phyloP scores from a whole-genome alignment of 2,888 invertebrate species.

The Rambutsinella grinnellia region DNA sequence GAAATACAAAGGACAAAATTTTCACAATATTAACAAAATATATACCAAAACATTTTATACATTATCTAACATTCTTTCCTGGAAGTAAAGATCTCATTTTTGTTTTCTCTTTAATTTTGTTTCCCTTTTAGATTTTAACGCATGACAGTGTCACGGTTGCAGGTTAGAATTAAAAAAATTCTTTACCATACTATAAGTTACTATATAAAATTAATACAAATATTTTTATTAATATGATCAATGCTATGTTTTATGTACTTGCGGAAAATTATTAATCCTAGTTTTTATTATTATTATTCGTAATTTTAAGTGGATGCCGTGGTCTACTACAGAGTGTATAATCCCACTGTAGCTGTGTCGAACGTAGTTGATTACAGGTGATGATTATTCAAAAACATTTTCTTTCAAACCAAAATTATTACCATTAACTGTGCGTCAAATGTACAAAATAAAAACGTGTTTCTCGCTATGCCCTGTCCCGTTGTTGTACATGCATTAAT shows the following conservation, averaged over 20 bases:
- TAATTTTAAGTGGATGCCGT: slow-evolving; percentile 82
- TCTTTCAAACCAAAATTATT: slow-evolving; percentile 6
- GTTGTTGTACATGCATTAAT: no score
- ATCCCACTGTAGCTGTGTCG: slow-evolving; percentile 67
- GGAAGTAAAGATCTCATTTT: slow-evolving; percentile 13
- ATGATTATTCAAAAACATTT: slow-evolving; percentile 24
- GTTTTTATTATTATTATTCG: slow-evolving; percentile 24
- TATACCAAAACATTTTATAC: no score
- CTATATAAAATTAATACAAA: no score
- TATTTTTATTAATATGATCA: no score
- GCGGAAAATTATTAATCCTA: not conserved
- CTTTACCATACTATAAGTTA: no score
- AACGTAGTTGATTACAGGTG: slow-evolving; percentile 64
- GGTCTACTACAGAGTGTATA: slow-evolving; percentile 86
- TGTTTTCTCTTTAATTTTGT: slow-evolving; percentile 28
- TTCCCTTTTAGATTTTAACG: slow-evolving; percentile 48
- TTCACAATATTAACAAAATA: no score
- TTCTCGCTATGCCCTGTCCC: not conserved
- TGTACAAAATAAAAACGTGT: not conserved
- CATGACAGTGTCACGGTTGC: slow-evolving; percentile 46
- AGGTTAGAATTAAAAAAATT: slow-evolving; percentile 28
- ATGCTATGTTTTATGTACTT: slow-evolving; percentile 9
- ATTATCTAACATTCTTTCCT: slow-evolving; percentile 13
- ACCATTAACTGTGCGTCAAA: no score
- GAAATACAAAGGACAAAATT: no score